These are phyloP conservation scores for Tribolium freemani DNA, from an alignment of 2,888 invertebrate species.

Conservation along the genomic window DNA sequence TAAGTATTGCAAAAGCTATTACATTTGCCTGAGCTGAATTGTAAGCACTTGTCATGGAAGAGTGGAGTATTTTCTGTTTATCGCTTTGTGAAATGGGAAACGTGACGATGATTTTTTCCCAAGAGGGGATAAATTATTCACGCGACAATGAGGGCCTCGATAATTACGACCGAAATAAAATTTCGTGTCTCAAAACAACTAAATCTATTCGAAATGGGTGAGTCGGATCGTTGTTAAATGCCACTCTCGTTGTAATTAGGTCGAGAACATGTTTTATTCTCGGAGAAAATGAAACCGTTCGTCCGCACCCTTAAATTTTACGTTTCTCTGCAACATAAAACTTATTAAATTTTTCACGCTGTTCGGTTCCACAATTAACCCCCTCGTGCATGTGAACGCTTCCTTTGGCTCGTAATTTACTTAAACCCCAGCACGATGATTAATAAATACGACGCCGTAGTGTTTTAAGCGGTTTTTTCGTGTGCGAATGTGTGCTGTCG, in stretches of 20 bases:
- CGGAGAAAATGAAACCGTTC: constrained; percentile 52
- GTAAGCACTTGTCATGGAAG: constrained; percentile 12
- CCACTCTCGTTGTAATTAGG: constrained; percentile 55
- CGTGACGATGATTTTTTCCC: constrained; percentile 24
- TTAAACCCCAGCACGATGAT: constrained; percentile 27
- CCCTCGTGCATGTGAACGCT: constrained; percentile 1
- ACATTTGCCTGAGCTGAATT: constrained; percentile 23
- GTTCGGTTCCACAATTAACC: constrained; percentile 11
- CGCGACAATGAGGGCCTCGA: not conserved
- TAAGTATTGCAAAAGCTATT: constrained; percentile 36
- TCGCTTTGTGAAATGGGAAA: constrained; percentile 31
- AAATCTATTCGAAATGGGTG: constrained; percentile 28
- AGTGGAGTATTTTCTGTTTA: constrained; percentile 23
- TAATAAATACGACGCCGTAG: constrained; percentile 36
- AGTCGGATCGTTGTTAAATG: constrained; percentile 48
- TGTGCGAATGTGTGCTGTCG: constrained; percentile 17
- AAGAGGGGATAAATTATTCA: constrained; percentile 16
- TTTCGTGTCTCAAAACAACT: not conserved
- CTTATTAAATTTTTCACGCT: constrained; percentile 40
- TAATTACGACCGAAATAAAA: not conserved
- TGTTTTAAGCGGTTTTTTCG: constrained; percentile 37
- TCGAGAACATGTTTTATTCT: constrained; percentile 53
- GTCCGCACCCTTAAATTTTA: constrained; percentile 48
- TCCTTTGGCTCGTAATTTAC: constrained; percentile 33
- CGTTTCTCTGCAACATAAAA: constrained; percentile 12